phyloP scores from a whole-genome alignment of 64 coral and sea anemone species.

The Catalaphyllia jardinei region DNA sequence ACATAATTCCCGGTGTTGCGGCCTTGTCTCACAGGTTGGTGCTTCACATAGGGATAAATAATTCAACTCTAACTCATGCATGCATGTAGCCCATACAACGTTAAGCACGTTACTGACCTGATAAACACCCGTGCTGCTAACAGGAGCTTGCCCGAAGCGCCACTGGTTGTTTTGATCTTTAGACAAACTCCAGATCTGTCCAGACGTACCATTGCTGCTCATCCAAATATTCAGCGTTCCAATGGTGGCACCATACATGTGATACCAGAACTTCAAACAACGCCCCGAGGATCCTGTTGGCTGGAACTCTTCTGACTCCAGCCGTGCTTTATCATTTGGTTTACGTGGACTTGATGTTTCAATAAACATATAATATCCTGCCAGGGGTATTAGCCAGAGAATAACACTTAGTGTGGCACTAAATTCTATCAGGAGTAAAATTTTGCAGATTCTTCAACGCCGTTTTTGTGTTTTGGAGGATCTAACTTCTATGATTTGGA shows the following conservation, averaged over 20 bases:
- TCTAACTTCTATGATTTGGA: too few relatives aligned
- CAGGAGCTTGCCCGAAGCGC: slow-evolving; percentile 79
- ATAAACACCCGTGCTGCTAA: slow-evolving; percentile 62
- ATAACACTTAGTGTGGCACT: too few relatives aligned
- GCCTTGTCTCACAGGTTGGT: too few relatives aligned
- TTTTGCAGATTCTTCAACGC: too few relatives aligned
- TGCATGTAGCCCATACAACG: too few relatives aligned
- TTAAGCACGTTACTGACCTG: slow-evolving; percentile 2
- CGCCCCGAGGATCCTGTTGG: slow-evolving; percentile 61
- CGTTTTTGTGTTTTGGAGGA: too few relatives aligned
- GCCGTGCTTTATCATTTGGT: slow-evolving; percentile 68
- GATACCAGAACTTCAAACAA: slow-evolving; percentile 97
- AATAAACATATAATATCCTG: slow-evolving; percentile 95
- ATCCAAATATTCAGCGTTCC: slow-evolving; percentile 78
- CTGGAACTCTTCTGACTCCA: slow-evolving; percentile 77
- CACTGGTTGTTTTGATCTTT: slow-evolving; percentile 50
- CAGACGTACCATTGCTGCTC: slow-evolving; percentile 46
- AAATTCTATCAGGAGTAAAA: too few relatives aligned
- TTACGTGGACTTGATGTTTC: slow-evolving; percentile 76
- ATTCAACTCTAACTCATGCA: too few relatives aligned
- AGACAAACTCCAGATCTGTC: slow-evolving; percentile 46
- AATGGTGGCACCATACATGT: slow-evolving; percentile 79
- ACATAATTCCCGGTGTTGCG: too few relatives aligned
- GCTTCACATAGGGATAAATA: too few relatives aligned
- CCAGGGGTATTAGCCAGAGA: too few relatives aligned